These are phyloP conservation scores for Scolopax rusticola DNA, from an alignment of 2,797 vertebrate genomes.

Conservation along the genomic window DNA sequence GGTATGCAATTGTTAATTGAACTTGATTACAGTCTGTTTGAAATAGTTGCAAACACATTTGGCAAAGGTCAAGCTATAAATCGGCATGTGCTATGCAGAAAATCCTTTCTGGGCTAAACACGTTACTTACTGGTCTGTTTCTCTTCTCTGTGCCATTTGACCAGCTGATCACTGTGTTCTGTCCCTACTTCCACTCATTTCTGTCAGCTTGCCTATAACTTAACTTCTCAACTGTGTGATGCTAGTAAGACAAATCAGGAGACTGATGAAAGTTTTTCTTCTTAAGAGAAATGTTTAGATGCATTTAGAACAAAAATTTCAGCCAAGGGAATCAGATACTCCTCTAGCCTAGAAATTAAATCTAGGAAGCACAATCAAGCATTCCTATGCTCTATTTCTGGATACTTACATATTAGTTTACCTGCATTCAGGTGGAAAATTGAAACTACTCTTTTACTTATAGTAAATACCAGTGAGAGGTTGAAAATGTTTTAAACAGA, in stretches of 20 bases:
- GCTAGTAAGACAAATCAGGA: not conserved
- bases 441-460: not conserved
- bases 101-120: not conserved
- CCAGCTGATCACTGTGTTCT: not conserved
- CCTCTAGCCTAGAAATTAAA: not conserved
- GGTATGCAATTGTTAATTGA: not conserved
- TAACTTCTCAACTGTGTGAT: not conserved
- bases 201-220: conserved; percentile 3
- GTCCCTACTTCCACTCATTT: not conserved
- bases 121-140: not conserved
- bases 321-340: not conserved
- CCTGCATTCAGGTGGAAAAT: not conserved
- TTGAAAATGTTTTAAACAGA: not conserved
- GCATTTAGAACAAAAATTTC: not conserved
- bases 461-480: not conserved
- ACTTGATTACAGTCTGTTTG: not conserved
- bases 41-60: not conserved
- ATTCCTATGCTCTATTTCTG: not conserved
- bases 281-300: not conserved
- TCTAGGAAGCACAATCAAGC: not conserved
- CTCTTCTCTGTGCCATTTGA: conserved; percentile 5
- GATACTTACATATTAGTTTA: not conserved
- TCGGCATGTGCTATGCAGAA: not conserved
- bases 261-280: not conserved
- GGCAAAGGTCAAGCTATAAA: conserved; percentile 3